Conservation (phyloP, 2,797 vertebrate genomes). For the Melopsittacus undulatus region DNA sequence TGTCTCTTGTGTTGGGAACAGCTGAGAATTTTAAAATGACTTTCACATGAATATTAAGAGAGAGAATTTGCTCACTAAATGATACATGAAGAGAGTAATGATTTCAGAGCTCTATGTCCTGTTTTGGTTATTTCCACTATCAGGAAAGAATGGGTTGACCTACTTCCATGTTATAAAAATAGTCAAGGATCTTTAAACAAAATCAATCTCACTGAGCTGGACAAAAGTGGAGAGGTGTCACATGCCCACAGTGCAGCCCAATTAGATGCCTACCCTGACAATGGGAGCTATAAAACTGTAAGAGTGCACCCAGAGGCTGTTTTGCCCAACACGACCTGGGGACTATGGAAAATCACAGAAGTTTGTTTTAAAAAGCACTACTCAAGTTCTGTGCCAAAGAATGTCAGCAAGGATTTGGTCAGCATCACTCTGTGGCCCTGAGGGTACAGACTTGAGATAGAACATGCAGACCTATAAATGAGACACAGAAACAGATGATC, state of each 20-base stretch:
- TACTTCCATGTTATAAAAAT: constrained; percentile 32
- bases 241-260: not conserved
- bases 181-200: constrained; percentile 22
- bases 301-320: accelerated
- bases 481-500: not conserved
- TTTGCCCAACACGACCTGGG: not conserved
- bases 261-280: not conserved
- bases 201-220: not conserved
- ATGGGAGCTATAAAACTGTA: not conserved
- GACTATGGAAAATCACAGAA: not conserved
- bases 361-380: not conserved
- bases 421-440: not conserved
- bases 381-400: not conserved
- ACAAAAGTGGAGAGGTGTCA: not conserved
- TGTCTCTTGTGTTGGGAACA: not conserved
- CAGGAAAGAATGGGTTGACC: not conserved
- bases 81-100: not conserved
- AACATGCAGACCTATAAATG: not conserved
- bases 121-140: constrained; percentile 7
- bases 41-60: not conserved
- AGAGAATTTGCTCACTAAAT: not conserved
- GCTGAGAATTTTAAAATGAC: not conserved
- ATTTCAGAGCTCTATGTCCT: not conserved
- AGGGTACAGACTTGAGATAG: not conserved
- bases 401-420: not conserved